phyloP scores from a whole-genome alignment of 2,113 vertebrate genomes.

The Lepus europaeus region DNA sequence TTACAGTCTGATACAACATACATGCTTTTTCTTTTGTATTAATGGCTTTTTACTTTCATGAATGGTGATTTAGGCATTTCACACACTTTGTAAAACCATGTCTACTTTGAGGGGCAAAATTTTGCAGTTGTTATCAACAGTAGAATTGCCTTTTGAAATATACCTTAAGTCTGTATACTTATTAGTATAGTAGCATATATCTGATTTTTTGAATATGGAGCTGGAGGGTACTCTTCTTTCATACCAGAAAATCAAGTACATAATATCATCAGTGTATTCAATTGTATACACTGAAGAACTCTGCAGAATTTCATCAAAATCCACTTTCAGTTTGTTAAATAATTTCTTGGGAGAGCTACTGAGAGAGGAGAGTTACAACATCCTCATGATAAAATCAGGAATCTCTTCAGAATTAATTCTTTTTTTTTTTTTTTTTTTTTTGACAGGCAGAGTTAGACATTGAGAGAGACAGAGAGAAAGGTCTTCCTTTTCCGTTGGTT shows the following conservation, averaged over 20 bases:
- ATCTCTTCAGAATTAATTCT: slow-evolving; percentile 78
- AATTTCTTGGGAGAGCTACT: slow-evolving; percentile 59
- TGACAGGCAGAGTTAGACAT: too few relatives aligned
- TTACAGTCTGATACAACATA: slow-evolving; percentile 27
- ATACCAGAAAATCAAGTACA: slow-evolving; percentile 41
- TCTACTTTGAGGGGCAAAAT: slow-evolving; percentile 65
- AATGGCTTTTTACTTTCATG: slow-evolving; percentile 46
- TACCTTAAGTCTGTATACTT: slow-evolving; percentile 28
- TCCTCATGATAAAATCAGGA: slow-evolving; percentile 68
- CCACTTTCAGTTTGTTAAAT: slow-evolving; percentile 52
- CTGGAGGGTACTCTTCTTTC: background rate
- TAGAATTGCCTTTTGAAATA: slow-evolving; percentile 57
- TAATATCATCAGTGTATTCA: slow-evolving; percentile 52
- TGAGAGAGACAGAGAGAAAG: too few relatives aligned
- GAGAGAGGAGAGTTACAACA: slow-evolving; percentile 44
- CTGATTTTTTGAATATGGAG: slow-evolving; percentile 37
- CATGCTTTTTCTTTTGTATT: background rate
- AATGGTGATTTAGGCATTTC: slow-evolving; percentile 47
- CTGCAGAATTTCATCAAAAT: slow-evolving; percentile 57
- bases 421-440: slow-evolving; percentile 32
- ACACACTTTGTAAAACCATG: slow-evolving; percentile 66
- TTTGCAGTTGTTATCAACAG: slow-evolving; percentile 30
- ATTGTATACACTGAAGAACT: slow-evolving; percentile 61
- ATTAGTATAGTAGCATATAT: slow-evolving; percentile 44
- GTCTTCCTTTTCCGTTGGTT: too few relatives aligned